Evolutionary conservation across 2,797 vertebrate species (phyloP).

Genomic region (Alca torda): DNA sequence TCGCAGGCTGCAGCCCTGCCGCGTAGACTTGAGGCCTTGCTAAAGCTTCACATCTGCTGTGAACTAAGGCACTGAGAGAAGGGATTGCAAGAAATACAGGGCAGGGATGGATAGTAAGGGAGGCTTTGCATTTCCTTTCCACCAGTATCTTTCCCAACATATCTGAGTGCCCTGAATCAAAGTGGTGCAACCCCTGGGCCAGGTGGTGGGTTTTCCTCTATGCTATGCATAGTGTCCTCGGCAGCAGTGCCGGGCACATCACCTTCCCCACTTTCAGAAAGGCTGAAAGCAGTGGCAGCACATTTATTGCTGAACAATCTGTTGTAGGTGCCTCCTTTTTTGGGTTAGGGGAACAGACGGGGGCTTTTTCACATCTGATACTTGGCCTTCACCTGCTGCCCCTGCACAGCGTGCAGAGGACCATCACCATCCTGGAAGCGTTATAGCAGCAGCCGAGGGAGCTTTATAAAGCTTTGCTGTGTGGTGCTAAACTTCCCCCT

Average conservation of each 20-base stretch:
- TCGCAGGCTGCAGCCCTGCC: conserved; percentile 9
- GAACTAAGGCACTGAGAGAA: not conserved
- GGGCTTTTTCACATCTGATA: not conserved
- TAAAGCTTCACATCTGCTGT: not conserved
- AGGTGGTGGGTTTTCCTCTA: not conserved
- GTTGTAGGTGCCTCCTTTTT: not conserved
- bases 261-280: not conserved
- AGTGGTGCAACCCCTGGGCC: not conserved
- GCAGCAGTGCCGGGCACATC: not conserved
- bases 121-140: not conserved
- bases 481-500: conserved; percentile 24
- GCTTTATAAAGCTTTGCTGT: conserved; percentile 31
- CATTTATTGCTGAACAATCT: not conserved
- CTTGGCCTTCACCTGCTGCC: conserved; percentile 27
- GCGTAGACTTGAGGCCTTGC: not conserved
- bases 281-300: not conserved
- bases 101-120: not conserved
- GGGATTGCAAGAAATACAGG: not conserved
- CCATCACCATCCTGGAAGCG: conserved; percentile 1
- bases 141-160: not conserved
- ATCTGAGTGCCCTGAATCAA: not conserved
- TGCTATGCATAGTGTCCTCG: not conserved
- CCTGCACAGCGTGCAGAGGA: not conserved
- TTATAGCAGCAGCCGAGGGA: conserved; percentile 1
- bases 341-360: not conserved